Percentiles rank a stretch among this genome's conserved stretches.
Evolutionary conservation across 2,888 invertebrate genomes (phyloP).

Genomic region (Drosophila quasianomalipes): DNA sequence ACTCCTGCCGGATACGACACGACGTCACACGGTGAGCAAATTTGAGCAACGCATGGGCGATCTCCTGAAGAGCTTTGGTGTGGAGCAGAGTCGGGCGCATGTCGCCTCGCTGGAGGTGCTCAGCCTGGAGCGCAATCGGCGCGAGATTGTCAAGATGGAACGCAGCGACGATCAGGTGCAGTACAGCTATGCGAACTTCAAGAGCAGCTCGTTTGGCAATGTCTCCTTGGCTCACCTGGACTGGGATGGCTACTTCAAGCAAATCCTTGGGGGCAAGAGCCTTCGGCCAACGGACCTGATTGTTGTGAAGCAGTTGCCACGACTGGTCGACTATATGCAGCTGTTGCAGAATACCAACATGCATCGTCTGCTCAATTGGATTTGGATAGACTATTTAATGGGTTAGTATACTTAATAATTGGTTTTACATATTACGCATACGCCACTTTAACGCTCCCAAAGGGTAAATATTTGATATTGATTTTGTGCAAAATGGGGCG

Average conservation of each 20-base stretch:
- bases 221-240: constrained; percentile 59
- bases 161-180: constrained; percentile 61
- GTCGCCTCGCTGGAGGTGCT: constrained; percentile 81
- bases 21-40: constrained; percentile 76
- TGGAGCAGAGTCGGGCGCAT: constrained; percentile 79
- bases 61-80: constrained; percentile 71
- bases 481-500: neutral
- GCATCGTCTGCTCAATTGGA: constrained; percentile 80
- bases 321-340: constrained; percentile 75
- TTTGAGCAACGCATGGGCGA: constrained; percentile 81
- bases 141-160: constrained; percentile 72
- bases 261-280: constrained; percentile 79
- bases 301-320: constrained; percentile 72
- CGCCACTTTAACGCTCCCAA: neutral
- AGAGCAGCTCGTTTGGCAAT: constrained; percentile 59
- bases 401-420: constrained; percentile 65
- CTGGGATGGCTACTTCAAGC: constrained; percentile 82
- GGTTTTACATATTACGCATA: neutral
- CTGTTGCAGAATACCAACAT: constrained; percentile 78
- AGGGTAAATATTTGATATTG: neutral
- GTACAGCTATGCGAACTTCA: constrained; percentile 77
- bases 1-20: constrained; percentile 70
- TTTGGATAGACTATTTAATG: constrained; percentile 84
- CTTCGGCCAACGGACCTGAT: constrained; percentile 74
- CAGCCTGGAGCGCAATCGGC: constrained; percentile 79